phyloP scores from a whole-genome alignment of 2,888 invertebrate species.

The Melanostoma mellinum region DNA sequence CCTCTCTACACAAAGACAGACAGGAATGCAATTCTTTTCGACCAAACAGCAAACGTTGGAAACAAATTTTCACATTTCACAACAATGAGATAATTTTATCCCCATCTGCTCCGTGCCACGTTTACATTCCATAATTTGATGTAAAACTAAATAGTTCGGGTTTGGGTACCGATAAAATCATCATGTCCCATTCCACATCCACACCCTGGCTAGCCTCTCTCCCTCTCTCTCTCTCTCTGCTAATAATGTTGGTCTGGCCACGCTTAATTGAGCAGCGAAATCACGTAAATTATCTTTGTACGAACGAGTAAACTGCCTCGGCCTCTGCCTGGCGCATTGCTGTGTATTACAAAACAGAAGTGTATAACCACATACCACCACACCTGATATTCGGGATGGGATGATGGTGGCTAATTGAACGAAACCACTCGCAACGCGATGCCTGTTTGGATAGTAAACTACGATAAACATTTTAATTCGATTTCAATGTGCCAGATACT shows the following conservation, averaged over 20 bases:
- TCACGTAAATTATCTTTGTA: constrained; percentile 70
- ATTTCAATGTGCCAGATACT: constrained; percentile 72
- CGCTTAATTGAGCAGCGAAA: constrained; percentile 69
- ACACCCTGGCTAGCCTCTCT: background rate
- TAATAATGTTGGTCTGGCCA: constrained; percentile 32
- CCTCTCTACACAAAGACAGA: background rate
- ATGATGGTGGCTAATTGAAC: constrained; percentile 66
- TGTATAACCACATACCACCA: constrained; percentile 58
- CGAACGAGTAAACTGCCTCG: constrained; percentile 43
- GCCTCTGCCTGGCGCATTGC: constrained; percentile 12
- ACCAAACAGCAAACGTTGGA: background rate
- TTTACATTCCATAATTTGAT: constrained; percentile 72
- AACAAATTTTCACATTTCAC: constrained; percentile 66
- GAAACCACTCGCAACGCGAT: constrained; percentile 64
- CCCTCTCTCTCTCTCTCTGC: background rate
- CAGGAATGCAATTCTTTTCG: too few relatives aligned
- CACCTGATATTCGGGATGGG: constrained; percentile 66
- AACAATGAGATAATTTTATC: constrained; percentile 67
- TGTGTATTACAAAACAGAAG: constrained; percentile 15
- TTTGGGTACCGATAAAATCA: constrained; percentile 63
- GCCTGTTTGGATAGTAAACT: constrained; percentile 70
- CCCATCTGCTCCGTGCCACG: constrained; percentile 65
- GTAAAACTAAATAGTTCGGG: constrained; percentile 68
- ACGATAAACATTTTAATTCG: constrained; percentile 73
- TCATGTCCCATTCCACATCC: constrained; percentile 23